Percentiles rank a stretch among this genome's conserved stretches.
These are phyloP conservation scores for Tipula lateralis DNA, from an alignment of 2,888 invertebrate genomes.

Conservation along the genomic window DNA sequence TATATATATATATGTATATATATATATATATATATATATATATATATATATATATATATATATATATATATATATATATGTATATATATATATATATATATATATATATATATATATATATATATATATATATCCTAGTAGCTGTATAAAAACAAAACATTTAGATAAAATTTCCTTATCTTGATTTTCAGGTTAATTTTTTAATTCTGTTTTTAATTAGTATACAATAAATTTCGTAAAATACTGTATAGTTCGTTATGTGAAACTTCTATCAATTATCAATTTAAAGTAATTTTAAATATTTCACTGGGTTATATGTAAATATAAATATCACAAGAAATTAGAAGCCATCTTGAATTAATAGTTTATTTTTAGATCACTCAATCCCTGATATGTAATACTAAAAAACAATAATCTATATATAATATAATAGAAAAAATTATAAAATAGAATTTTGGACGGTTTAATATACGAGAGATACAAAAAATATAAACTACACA, in stretches of 20 bases:
- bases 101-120: no score
- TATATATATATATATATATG: no score
- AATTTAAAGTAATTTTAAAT: not conserved
- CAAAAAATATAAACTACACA: not conserved
- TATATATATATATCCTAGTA: no score
- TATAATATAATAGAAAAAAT: not conserved
- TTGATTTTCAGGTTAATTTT: no score
- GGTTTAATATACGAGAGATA: not conserved
- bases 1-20: no score
- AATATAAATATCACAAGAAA: not conserved
- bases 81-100: no score
- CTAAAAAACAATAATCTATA: not conserved
- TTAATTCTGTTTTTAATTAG: no score
- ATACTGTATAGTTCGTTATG: not conserved
- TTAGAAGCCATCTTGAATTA: not conserved
- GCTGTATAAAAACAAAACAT: no score
- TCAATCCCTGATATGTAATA: conserved; percentile 14
- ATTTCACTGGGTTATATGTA: not conserved
- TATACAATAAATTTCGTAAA: not conserved
- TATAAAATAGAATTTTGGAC: not conserved
- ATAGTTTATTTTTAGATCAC: not conserved
- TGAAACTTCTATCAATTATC: not conserved
- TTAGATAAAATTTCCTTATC: no score
- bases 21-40: no score
- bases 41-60: no score